phyloP scores from a whole-genome alignment of 2,113 vertebrate species.

The Gallinago jamesoni region DNA sequence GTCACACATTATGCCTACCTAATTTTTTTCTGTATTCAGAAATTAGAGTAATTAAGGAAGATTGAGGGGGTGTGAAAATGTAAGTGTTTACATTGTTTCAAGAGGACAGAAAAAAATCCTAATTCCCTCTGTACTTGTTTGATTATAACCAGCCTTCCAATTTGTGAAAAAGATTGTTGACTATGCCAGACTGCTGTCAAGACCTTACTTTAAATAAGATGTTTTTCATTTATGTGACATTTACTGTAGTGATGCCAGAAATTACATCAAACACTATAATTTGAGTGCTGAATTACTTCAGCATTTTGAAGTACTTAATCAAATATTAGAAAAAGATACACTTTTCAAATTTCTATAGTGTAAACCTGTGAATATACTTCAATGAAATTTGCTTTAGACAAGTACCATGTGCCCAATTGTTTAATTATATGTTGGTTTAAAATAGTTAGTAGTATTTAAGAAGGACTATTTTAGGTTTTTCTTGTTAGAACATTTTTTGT shows the following conservation, averaged over 20 bases:
- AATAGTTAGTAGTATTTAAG: background rate
- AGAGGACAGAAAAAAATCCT: background rate
- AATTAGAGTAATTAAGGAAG: constrained; percentile 2
- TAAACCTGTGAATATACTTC: constrained; percentile 45
- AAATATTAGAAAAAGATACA: constrained; percentile 64
- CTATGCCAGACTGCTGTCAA: constrained; percentile 71
- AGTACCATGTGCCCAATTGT: constrained; percentile 3
- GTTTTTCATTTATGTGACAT: constrained; percentile 71
- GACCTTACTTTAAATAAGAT: constrained; percentile 68
- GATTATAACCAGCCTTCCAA: constrained; percentile 61
- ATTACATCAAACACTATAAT: constrained; percentile 70
- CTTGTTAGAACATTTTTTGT: constrained; percentile 26
- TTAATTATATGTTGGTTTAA: background rate
- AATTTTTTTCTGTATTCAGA: background rate
- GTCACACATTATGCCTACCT: background rate
- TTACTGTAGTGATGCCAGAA: constrained; percentile 70
- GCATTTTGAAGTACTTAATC: constrained; percentile 68
- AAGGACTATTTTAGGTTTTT: background rate
- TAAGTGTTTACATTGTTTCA: constrained; percentile 49
- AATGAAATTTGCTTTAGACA: constrained; percentile 29
- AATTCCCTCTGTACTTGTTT: constrained; percentile 30
- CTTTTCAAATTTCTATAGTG: constrained; percentile 44
- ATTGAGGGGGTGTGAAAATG: background rate
- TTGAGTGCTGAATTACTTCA: constrained; percentile 63
- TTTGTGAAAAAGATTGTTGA: constrained; percentile 54